These are phyloP conservation scores for Dipodomys stephensi DNA, from an alignment of 2,113 vertebrate species.

Conservation along the genomic window DNA sequence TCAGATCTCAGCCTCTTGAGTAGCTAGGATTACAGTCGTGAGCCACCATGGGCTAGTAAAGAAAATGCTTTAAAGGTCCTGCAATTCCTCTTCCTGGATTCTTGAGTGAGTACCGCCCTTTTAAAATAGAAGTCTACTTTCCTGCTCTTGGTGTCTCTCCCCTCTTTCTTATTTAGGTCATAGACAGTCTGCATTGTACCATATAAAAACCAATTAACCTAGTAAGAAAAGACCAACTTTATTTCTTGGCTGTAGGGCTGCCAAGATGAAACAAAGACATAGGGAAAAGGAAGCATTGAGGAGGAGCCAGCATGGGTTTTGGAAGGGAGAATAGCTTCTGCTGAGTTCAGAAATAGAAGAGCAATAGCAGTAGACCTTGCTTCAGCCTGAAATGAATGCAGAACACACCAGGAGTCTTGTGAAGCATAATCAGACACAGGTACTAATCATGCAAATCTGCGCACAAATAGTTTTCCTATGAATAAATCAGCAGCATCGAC, in stretches of 20 bases:
- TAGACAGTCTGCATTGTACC: not conserved
- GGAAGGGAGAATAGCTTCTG: conserved; percentile 24
- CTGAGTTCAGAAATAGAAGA: conserved; percentile 51
- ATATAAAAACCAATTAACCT: conserved; percentile 35
- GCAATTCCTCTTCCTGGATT: not conserved
- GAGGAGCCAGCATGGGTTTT: not conserved
- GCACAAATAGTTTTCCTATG: conserved; percentile 23
- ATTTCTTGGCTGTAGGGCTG: conserved; percentile 51
- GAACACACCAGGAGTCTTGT: not conserved
- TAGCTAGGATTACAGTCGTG: too few relatives aligned
- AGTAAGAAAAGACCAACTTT: conserved; percentile 56
- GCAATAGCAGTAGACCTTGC: conserved; percentile 33
- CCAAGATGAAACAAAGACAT: conserved; percentile 65
- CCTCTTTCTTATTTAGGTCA: conserved; percentile 30
- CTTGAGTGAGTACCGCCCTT: not conserved
- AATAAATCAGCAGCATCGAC: conserved; percentile 43
- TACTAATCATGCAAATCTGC: conserved; percentile 54
- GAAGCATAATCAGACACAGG: conserved; percentile 39
- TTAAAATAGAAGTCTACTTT: not conserved
- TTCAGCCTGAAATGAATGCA: conserved; percentile 31
- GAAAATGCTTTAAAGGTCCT: not conserved
- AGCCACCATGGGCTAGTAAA: too few relatives aligned
- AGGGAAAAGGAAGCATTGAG: conserved; percentile 55
- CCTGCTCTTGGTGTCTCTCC: not conserved
- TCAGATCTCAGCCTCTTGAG: too few relatives aligned